Percentiles rank a stretch among this genome's conserved stretches.
phyloP scores from a whole-genome alignment of 2,797 vertebrate species.

The Sebastolobus alascanus region DNA sequence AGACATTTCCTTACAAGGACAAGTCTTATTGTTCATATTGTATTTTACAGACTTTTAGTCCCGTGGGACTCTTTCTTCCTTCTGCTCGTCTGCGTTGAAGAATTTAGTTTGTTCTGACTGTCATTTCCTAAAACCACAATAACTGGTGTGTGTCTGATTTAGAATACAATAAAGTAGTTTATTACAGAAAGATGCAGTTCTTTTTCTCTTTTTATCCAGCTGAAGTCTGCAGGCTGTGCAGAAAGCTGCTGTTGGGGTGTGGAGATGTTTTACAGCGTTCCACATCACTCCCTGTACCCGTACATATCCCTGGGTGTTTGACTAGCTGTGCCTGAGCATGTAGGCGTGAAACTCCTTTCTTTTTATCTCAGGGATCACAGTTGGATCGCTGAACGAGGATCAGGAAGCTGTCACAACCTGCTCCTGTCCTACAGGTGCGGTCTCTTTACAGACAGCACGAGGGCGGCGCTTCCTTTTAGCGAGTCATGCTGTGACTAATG shows the following conservation, averaged over 20 bases:
- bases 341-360: slow-evolving; percentile 31
- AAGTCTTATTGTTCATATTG: slow-evolving; percentile 59
- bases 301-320: slow-evolving; percentile 21
- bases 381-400: slow-evolving; percentile 49
- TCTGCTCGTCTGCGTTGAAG: slow-evolving; percentile 33
- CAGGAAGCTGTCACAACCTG: slow-evolving; percentile 76
- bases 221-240: background rate
- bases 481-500: slow-evolving; percentile 70
- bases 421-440: slow-evolving; percentile 74
- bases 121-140: slow-evolving; percentile 72
- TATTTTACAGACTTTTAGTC: slow-evolving; percentile 35
- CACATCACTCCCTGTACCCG: background rate
- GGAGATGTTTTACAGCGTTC: background rate
- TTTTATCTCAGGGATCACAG: slow-evolving; percentile 44
- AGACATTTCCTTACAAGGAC: slow-evolving; percentile 62
- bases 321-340: slow-evolving; percentile 37
- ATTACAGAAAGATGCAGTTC: slow-evolving; percentile 26
- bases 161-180: slow-evolving; percentile 35
- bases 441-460: slow-evolving; percentile 46
- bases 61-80: slow-evolving; percentile 37
- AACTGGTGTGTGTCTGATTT: slow-evolving; percentile 71
- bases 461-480: slow-evolving; percentile 55
- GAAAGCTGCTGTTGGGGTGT: slow-evolving; percentile 9
- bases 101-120: slow-evolving; percentile 52
- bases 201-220: slow-evolving; percentile 11